Evolutionary conservation across 2,888 invertebrate genomes (phyloP), one percentile per base, ranked within the genome.

Genomic region (Brenthis daphne): DNA sequence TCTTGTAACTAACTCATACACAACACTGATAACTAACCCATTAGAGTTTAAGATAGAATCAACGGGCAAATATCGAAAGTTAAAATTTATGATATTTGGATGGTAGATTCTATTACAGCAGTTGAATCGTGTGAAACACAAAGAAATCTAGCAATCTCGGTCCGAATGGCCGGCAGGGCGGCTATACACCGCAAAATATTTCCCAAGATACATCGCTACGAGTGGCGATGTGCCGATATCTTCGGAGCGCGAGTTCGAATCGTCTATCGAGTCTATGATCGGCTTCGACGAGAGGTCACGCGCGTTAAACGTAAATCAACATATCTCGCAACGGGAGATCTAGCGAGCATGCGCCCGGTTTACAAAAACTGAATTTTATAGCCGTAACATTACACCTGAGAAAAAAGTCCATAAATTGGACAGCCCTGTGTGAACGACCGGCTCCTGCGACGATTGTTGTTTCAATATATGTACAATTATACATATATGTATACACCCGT

Each of bases 221-320:
- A 90, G 89, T 55, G 85, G 85, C 89, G 91, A 91, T 92, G 85
- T 84, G 86, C 83, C 85, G 92, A 92, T 92, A 91, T 88, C 89
- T 86, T 74, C 78, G 81, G 82, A 82, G 86, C 86, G 87, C 77
- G 85, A 87, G 87, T 88, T 84, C 84, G 88, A 89, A 90, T 91
- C 90, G 89, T 89, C 90, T 92, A 92, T 92, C 92, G 88, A 87
- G 77, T 85, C 89, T 90, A 90, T 90, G 90, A 92, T 91, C 92
- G 90, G 86, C 85, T 86, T 82, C 83, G 88, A 83, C 86, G 87
- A 88, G 87, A 82, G 92, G 92, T 92, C 92, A 92, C 89, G 92
- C 89, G 89, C 90, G 89, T 87, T 90, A 87, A 91, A 90, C 92
- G 92, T 92, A 92, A 92, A 92, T 92, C 92, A 92, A 92, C 92